These are phyloP conservation scores for Mayetiola destructor DNA, from an alignment of 2,888 invertebrate species.

Conservation along the genomic window DNA sequence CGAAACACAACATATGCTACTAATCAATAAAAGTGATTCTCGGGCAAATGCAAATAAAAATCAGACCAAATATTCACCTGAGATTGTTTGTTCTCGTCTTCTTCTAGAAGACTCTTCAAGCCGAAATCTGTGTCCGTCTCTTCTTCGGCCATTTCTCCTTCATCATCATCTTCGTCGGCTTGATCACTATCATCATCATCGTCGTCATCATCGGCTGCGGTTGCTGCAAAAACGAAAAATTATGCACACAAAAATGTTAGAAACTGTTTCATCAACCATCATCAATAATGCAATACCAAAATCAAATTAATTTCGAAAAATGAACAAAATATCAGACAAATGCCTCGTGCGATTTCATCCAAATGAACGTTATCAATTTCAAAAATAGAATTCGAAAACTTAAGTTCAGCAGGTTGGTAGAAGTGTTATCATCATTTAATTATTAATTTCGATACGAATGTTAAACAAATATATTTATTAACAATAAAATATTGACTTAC, in stretches of 20 bases:
- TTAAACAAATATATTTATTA: constrained; percentile 14
- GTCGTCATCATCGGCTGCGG: constrained; percentile 26
- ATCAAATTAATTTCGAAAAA: background rate
- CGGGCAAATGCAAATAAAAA: constrained; percentile 13
- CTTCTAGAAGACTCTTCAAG: constrained; percentile 43
- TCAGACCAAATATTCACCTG: constrained; percentile 15
- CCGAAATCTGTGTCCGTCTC: constrained; percentile 35
- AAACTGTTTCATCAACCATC: background rate
- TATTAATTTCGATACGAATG: background rate
- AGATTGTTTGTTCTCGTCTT: constrained; percentile 30
- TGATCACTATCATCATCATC: constrained; percentile 20
- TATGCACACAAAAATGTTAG: no score
- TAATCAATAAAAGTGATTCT: constrained; percentile 16
- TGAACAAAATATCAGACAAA: constrained; percentile 27
- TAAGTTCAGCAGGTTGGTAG: constrained; percentile 15
- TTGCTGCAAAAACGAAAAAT: constrained; percentile 18
- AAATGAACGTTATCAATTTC: constrained; percentile 17
- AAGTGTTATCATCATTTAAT: constrained; percentile 15
- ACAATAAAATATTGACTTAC: constrained; percentile 14
- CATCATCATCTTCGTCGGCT: constrained; percentile 27
- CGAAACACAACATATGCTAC: background rate
- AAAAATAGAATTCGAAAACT: constrained; percentile 16
- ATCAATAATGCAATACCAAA: background rate
- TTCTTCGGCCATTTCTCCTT: constrained; percentile 22
- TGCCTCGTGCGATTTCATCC: constrained; percentile 29